Conservation (phyloP, 2,888 invertebrate genomes). For the Anaspis maculata region DNA sequence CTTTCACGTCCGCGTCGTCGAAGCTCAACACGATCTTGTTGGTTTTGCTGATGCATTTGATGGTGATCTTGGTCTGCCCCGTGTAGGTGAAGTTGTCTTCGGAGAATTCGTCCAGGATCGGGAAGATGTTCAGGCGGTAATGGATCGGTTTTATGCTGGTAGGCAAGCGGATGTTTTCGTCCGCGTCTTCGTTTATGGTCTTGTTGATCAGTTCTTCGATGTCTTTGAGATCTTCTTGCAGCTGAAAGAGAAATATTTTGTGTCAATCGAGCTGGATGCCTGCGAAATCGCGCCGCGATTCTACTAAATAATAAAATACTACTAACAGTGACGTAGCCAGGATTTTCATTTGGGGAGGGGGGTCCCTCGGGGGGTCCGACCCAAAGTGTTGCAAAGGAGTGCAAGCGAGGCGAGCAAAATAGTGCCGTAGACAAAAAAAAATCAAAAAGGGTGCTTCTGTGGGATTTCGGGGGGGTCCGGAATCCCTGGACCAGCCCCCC, state of each 20-base stretch:
- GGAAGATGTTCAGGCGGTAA: constrained; percentile 34
- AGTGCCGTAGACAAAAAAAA: too few relatives aligned
- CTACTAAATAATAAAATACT: too few relatives aligned
- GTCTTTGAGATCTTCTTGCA: constrained; percentile 29
- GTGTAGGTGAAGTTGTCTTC: constrained; percentile 34
- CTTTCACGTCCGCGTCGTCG: constrained; percentile 29
- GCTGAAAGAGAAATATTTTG: constrained; percentile 19
- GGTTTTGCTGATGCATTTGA: constrained; percentile 30
- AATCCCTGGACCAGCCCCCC: too few relatives aligned
- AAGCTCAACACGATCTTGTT: constrained; percentile 33
- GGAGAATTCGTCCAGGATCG: constrained; percentile 30
- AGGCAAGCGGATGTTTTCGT: constrained; percentile 31
- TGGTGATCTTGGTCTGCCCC: constrained; percentile 31
- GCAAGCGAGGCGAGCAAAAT: too few relatives aligned
- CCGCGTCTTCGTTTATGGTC: constrained; percentile 27
- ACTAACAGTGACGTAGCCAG: too few relatives aligned
- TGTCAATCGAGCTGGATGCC: too few relatives aligned
- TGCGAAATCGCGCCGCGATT: too few relatives aligned
- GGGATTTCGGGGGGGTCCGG: too few relatives aligned
- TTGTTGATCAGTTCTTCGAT: constrained; percentile 35
- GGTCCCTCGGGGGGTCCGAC: too few relatives aligned
- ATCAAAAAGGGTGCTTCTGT: too few relatives aligned
- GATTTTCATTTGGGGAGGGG: too few relatives aligned
- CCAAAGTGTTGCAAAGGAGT: too few relatives aligned
- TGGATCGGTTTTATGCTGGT: constrained; percentile 27